phyloP scores from a whole-genome alignment of 2,113 vertebrate genomes.

The Albula glossodonta region DNA sequence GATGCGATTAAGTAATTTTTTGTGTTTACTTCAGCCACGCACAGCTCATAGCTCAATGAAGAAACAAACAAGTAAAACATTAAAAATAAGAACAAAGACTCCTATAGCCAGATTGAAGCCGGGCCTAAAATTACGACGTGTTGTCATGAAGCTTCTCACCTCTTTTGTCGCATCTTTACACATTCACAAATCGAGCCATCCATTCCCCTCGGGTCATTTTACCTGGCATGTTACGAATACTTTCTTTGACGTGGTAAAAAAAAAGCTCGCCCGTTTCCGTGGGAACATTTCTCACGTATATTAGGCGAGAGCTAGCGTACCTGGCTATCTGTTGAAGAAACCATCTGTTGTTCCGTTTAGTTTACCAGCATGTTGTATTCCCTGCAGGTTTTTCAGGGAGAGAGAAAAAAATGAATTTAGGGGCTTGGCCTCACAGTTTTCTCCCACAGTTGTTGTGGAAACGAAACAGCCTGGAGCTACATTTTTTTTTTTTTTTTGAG shows the following conservation, averaged over 20 bases:
- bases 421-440: conserved; percentile 59
- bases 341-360: conserved; percentile 73
- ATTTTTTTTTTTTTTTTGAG: conserved; percentile 35
- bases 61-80: background rate
- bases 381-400: conserved; percentile 61
- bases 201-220: background rate
- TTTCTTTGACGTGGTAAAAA: background rate
- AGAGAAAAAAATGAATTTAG: conserved; percentile 49
- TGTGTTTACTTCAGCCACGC: no score
- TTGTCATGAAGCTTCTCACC: background rate
- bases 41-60: no score
- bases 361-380: conserved; percentile 69
- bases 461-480: conserved; percentile 64
- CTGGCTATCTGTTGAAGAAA: conserved; percentile 67
- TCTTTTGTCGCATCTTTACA: background rate
- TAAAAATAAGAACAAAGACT: background rate
- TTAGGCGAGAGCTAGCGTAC: conserved; percentile 67
- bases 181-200: background rate
- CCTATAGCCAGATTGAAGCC: background rate
- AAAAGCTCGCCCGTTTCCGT: conserved; percentile 66
- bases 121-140: background rate
- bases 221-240: background rate
- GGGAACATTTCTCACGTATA: conserved; percentile 57
- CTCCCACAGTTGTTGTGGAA: conserved; percentile 54
- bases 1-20: no score